These are phyloP conservation scores for Neotragus pygmaeus DNA, from an alignment of 2,113 vertebrate species.

Conservation along the genomic window DNA sequence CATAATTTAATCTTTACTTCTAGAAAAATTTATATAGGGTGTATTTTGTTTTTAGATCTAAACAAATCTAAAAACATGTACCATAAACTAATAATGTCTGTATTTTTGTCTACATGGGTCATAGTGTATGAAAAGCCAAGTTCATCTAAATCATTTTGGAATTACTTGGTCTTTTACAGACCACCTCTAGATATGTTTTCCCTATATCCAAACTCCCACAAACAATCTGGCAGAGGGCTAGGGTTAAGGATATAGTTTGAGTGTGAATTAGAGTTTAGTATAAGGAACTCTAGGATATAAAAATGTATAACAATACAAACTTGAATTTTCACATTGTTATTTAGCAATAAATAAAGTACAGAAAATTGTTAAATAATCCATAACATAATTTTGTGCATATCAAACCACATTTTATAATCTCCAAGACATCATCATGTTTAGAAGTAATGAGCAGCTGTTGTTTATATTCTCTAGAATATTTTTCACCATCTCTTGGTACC, in stretches of 20 bases:
- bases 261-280: neutral
- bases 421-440: neutral
- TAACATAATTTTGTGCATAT: neutral
- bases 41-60: neutral
- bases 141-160: neutral
- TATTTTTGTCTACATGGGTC: neutral
- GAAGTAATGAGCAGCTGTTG: neutral
- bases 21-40: neutral
- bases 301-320: neutral
- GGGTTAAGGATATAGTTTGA: neutral
- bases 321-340: constrained; percentile 9
- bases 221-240: neutral
- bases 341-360: neutral
- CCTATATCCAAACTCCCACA: neutral
- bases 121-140: neutral
- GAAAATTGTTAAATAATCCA: neutral
- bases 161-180: neutral
- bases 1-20: neutral
- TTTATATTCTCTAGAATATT: neutral
- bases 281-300: neutral
- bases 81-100: neutral
- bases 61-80: neutral
- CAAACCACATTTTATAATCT: neutral
- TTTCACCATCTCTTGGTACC: neutral
- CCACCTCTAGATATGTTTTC: neutral